Conservation (phyloP, 2,797 vertebrate genomes). For the Pteronotus mesoamericanus region DNA sequence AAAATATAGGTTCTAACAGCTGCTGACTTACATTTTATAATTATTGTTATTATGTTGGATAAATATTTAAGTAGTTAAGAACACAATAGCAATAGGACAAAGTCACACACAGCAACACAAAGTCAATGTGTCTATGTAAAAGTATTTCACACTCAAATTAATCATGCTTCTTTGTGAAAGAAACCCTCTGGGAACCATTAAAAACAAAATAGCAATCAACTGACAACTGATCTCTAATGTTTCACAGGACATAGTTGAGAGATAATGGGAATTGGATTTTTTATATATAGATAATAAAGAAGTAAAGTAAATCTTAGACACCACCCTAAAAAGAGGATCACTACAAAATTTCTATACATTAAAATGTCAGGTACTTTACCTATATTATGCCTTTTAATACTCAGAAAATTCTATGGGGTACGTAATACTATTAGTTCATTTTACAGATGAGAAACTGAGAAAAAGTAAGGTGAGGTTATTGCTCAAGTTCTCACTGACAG, state of each 20-base stretch:
- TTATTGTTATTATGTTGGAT: conserved; percentile 72
- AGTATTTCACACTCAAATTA: not conserved
- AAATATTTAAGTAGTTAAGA: conserved; percentile 75
- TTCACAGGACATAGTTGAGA: not conserved
- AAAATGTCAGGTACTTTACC: not conserved
- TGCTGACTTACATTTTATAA: conserved; percentile 74
- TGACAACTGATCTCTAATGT: not conserved
- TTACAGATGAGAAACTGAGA: not conserved
- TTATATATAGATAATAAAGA: not conserved
- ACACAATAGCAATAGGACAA: conserved; percentile 58
- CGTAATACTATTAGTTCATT: not conserved
- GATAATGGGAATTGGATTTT: not conserved
- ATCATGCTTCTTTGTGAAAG: not conserved
- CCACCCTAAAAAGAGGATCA: not conserved
- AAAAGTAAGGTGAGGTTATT: not conserved
- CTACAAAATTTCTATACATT: not conserved
- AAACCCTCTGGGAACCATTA: not conserved
- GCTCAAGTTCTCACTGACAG: not conserved
- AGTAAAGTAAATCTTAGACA: not conserved
- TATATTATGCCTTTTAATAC: not conserved
- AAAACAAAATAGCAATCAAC: conserved; percentile 4
- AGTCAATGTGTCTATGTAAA: not conserved
- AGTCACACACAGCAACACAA: conserved; percentile 49
- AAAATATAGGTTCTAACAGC: conserved; percentile 73
- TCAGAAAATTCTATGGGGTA: not conserved